phyloP scores from a whole-genome alignment of 2,888 invertebrate species.

The Muschampia plurimacula region DNA sequence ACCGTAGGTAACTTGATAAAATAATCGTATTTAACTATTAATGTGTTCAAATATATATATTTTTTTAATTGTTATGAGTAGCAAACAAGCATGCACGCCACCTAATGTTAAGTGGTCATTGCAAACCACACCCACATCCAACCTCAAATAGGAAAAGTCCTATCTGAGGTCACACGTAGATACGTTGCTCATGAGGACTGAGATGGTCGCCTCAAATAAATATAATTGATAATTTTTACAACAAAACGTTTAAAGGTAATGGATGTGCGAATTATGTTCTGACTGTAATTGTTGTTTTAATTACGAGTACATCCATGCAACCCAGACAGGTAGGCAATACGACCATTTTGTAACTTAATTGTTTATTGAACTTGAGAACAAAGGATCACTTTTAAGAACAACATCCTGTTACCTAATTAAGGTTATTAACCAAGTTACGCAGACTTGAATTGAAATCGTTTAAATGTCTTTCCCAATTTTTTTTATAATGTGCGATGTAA shows the following conservation, averaged over 20 bases:
- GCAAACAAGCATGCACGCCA: too few species aligned
- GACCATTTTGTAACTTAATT: constrained; percentile 17
- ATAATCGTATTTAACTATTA: too few species aligned
- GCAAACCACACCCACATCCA: too few species aligned
- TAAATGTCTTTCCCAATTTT: constrained; percentile 25
- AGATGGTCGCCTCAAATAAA: too few species aligned
- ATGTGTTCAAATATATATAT: too few species aligned
- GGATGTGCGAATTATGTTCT: constrained; percentile 1
- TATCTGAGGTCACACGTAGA: too few species aligned
- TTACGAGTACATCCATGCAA: constrained; percentile 4
- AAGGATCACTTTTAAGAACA: constrained; percentile 36
- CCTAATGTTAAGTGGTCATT: too few species aligned
- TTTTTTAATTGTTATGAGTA: too few species aligned
- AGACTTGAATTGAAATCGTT: constrained; percentile 37
- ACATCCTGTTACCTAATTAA: constrained; percentile 41
- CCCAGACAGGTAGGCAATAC: not conserved
- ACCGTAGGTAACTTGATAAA: too few species aligned
- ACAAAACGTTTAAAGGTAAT: constrained; percentile 1
- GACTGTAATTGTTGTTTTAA: not conserved
- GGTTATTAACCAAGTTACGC: constrained; percentile 42
- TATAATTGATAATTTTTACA: not conserved
- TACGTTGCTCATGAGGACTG: too few species aligned
- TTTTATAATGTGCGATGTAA: constrained; percentile 37
- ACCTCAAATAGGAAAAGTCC: too few species aligned
- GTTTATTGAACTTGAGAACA: constrained; percentile 42